These are phyloP conservation scores for Cinara cedri DNA, from an alignment of 2,888 invertebrate species.

Conservation along the genomic window DNA sequence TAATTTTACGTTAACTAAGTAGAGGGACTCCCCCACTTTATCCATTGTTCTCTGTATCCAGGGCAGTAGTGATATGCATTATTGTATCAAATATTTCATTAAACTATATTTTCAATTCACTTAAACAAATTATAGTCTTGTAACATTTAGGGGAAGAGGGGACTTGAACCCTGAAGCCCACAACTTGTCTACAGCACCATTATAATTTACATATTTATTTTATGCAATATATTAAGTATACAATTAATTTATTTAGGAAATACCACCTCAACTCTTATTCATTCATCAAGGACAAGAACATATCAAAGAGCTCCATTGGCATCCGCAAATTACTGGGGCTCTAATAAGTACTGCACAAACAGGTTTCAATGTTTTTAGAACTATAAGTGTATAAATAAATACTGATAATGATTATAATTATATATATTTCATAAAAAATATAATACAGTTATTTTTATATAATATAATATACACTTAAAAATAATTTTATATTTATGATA, in stretches of 20 bases:
- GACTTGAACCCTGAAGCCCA: no score
- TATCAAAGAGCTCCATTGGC: slow-evolving; percentile 99
- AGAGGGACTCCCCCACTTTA: no score
- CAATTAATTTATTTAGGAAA: slow-evolving; percentile 67
- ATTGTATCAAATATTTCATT: no score
- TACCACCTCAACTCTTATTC: slow-evolving; percentile 95
- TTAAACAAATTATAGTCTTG: no score
- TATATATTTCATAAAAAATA: slow-evolving; percentile 13
- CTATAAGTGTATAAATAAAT: slow-evolving; percentile 85
- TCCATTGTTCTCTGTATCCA: no score
- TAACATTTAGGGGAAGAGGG: no score
- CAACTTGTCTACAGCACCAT: no score
- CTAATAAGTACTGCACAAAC: slow-evolving; percentile 91
- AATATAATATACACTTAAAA: slow-evolving; percentile 38
- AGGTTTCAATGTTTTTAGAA: slow-evolving; percentile 96
- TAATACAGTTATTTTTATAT: slow-evolving; percentile 15
- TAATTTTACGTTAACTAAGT: no score
- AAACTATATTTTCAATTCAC: no score
- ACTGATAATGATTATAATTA: slow-evolving; percentile 57
- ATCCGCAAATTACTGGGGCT: slow-evolving; percentile 91
- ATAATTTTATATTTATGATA: slow-evolving; percentile 2
- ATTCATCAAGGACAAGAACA: slow-evolving; percentile 98
- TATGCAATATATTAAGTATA: slow-evolving; percentile 5
- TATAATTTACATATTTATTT: no score
- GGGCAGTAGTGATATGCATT: no score